Evolutionary conservation across 2,113 vertebrate species (phyloP).

Genomic region (Hymenochirus boettgeri): DNA sequence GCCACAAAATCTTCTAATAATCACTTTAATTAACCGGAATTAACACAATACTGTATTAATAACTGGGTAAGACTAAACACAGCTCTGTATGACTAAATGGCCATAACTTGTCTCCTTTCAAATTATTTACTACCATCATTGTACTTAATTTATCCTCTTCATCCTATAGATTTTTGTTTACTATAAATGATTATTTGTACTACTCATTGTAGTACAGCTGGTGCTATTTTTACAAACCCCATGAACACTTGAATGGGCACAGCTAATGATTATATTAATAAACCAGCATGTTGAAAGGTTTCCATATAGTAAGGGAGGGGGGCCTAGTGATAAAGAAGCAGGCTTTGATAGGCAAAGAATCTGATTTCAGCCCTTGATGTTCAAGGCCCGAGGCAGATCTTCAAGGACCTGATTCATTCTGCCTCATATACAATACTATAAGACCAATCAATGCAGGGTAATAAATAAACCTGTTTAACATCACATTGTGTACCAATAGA

Average conservation of each 20-base stretch:
- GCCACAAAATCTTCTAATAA: too few species aligned
- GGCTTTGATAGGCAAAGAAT: conserved; percentile 34
- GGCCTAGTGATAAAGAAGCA: conserved; percentile 30
- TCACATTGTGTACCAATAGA: background rate
- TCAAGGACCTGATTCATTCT: conserved; percentile 28
- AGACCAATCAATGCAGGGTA: background rate
- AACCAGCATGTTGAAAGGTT: conserved; percentile 27
- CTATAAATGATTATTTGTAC: conserved; percentile 5
- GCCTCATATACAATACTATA: background rate
- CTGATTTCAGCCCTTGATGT: conserved; percentile 26
- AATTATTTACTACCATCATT: too few species aligned
- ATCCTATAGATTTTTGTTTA: too few species aligned
- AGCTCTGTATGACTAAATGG: too few species aligned
- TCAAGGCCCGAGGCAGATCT: conserved; percentile 20
- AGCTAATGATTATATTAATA: conserved; percentile 27
- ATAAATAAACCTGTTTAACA: background rate
- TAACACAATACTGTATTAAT: too few species aligned
- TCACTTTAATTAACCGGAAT: too few species aligned
- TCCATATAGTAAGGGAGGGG: conserved; percentile 34
- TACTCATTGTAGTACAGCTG: conserved; percentile 21
- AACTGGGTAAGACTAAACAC: too few species aligned
- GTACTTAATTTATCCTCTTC: too few species aligned
- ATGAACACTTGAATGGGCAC: conserved; percentile 28
- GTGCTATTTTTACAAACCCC: conserved; percentile 29
- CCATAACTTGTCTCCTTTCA: too few species aligned